Conservation (phyloP, 1,140 invertebrate genomes). For the Periplaneta americana region DNA sequence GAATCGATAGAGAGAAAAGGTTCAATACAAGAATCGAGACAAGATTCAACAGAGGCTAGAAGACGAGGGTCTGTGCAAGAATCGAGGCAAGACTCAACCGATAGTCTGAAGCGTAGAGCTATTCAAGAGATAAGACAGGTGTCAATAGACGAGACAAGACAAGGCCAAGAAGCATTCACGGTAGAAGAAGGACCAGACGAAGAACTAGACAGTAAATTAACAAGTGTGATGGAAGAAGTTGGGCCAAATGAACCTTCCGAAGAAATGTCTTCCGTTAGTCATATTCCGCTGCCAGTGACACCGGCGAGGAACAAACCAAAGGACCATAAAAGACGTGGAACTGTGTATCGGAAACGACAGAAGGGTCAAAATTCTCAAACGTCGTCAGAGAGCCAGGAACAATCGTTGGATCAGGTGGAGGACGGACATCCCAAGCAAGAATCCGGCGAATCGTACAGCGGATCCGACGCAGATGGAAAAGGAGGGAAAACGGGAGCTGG, state of each 20-base stretch:
- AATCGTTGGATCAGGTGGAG: background rate
- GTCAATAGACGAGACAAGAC: background rate
- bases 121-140: background rate
- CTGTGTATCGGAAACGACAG: constrained; percentile 3
- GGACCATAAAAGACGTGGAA: background rate
- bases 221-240: background rate
- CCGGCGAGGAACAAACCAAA: constrained; percentile 6
- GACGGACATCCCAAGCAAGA: background rate
- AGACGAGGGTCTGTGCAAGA: background rate
- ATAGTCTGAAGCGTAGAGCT: too few species aligned
- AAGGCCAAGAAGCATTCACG: too few species aligned
- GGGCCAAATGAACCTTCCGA: background rate
- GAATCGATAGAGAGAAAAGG: background rate
- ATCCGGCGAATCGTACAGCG: background rate
- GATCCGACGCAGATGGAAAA: constrained; percentile 17
- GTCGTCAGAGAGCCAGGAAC: background rate
- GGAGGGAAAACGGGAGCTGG: constrained; percentile 28
- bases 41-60: background rate
- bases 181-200: too few species aligned
- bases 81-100: background rate
- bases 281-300: constrained; percentile 10
- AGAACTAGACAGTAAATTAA: background rate
- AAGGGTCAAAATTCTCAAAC: background rate
- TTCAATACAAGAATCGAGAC: background rate
- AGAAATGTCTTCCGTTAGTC: background rate